Percentiles rank a stretch among this genome's conserved stretches.
Conservation (phyloP, 2,113 vertebrate species). For the Lophura nycthemera region DNA sequence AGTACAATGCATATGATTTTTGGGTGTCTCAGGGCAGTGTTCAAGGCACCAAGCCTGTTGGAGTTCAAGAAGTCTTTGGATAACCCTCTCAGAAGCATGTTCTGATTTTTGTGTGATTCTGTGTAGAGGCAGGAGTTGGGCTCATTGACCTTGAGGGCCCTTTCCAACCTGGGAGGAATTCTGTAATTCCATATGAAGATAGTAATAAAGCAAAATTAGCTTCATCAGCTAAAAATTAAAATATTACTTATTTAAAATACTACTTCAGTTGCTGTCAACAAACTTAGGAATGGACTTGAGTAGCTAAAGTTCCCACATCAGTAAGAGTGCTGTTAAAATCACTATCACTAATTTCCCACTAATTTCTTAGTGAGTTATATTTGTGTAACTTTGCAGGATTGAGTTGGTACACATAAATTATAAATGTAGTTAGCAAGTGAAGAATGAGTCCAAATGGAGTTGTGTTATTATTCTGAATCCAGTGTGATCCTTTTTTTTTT, state of each 20-base stretch:
- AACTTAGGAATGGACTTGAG: background rate
- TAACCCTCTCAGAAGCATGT: background rate
- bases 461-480: background rate
- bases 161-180: background rate
- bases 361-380: background rate
- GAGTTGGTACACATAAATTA: fast-evolving
- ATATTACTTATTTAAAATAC: background rate
- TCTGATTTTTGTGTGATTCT: background rate
- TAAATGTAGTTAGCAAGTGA: background rate
- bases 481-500: background rate
- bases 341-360: background rate
- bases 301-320: background rate
- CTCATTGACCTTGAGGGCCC: too few relatives aligned
- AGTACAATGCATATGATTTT: background rate
- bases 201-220: background rate
- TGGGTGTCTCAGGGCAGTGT: background rate
- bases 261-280: background rate
- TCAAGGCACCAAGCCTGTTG: background rate
- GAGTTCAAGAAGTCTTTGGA: background rate
- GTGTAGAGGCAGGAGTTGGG: background rate
- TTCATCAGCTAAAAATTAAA: background rate
- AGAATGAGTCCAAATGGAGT: background rate
- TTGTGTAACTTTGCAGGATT: background rate
- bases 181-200: background rate
- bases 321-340: background rate